These are phyloP conservation scores for Ondatra zibethicus DNA, from an alignment of 2,113 vertebrate species.

Conservation along the genomic window DNA sequence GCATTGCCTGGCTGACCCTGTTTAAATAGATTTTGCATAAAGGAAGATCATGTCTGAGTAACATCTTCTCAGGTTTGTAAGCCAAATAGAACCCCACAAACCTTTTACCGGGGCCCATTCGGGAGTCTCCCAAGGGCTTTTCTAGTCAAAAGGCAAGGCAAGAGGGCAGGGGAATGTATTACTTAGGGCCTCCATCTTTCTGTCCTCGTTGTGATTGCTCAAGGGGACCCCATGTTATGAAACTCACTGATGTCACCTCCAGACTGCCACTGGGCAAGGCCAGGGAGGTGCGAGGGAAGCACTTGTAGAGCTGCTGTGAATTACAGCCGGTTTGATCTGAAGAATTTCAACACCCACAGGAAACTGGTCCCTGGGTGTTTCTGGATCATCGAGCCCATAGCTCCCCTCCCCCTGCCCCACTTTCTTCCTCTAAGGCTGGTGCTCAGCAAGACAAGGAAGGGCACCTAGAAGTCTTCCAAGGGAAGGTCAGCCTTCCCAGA, in stretches of 20 bases:
- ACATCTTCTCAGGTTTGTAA: background rate
- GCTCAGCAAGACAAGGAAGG: background rate
- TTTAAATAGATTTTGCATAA: background rate
- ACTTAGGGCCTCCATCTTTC: background rate
- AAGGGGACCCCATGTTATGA: background rate
- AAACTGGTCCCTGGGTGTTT: background rate
- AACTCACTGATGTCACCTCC: background rate
- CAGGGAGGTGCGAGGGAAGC: background rate
- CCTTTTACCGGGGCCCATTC: background rate
- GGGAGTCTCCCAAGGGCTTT: background rate
- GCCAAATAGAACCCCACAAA: background rate
- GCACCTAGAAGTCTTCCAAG: background rate
- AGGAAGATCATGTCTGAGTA: background rate
- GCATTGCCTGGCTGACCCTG: background rate
- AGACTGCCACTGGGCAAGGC: background rate
- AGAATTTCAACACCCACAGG: slow-evolving; percentile 7
- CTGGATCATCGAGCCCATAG: background rate
- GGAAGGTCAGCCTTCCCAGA: background rate
- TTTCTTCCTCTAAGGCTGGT: background rate
- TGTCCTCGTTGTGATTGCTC: background rate
- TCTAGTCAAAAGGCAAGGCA: background rate
- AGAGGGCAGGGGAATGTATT: background rate
- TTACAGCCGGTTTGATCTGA: background rate
- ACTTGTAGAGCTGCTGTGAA: background rate
- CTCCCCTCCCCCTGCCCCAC: too few species aligned